These are phyloP conservation scores for Drepana arcuata DNA, from an alignment of 1,140 invertebrate species.

Conservation along the genomic window DNA sequence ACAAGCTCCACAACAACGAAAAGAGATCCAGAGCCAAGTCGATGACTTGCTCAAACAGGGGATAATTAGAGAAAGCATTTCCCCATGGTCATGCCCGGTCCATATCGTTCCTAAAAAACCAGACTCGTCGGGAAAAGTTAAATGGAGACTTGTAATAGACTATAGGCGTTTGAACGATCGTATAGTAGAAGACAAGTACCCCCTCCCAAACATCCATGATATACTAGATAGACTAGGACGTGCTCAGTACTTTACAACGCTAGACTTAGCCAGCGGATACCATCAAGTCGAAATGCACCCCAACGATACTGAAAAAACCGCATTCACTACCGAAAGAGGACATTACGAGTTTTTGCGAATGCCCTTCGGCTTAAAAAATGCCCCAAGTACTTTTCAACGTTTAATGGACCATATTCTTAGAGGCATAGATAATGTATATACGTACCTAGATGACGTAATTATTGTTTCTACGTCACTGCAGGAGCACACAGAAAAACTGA, in stretches of 20 bases:
- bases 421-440: conserved; percentile 24
- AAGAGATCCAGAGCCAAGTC: conserved; percentile 4
- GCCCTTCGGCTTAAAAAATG: conserved; percentile 53
- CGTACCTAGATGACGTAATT: conserved; percentile 43
- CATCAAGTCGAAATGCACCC: conserved; percentile 27
- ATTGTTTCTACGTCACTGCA: conserved; percentile 28
- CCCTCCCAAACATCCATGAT: conserved; percentile 65
- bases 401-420: conserved; percentile 41
- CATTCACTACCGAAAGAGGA: conserved; percentile 39
- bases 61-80: conserved; percentile 38
- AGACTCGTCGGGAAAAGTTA: conserved; percentile 41
- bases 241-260: conserved; percentile 29
- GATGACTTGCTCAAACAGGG: conserved; percentile 32
- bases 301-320: conserved; percentile 42
- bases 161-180: conserved; percentile 23
- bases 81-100: conserved; percentile 37
- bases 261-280: conserved; percentile 37
- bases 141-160: conserved; percentile 51
- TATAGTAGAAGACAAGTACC: conserved; percentile 57
- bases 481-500: conserved; percentile 46
- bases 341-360: conserved; percentile 46
- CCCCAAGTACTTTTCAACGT: conserved; percentile 54
- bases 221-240: conserved; percentile 37
- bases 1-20: not conserved
- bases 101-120: conserved; percentile 41